Conservation (phyloP, 2,888 invertebrate species). For the Orchesellides sinensis region DNA sequence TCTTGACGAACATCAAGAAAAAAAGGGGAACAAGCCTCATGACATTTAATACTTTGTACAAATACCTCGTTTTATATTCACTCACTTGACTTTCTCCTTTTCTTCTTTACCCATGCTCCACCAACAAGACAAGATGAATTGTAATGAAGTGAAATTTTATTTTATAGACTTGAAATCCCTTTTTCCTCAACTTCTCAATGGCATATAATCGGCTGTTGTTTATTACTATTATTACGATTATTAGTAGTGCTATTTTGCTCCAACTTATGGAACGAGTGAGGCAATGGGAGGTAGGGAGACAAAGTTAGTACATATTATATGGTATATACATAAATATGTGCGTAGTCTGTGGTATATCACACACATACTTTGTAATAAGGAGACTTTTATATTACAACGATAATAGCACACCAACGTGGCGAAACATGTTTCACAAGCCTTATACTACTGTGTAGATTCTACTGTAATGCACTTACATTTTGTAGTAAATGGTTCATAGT, state of each 20-base stretch:
- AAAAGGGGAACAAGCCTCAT: too few species aligned
- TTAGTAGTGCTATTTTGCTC: constrained; percentile 2
- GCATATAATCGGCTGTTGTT: constrained; percentile 44
- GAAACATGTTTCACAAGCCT: constrained; percentile 12
- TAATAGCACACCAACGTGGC: constrained; percentile 8
- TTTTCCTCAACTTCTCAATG: constrained; percentile 7
- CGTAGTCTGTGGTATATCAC: too few species aligned
- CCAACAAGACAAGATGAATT: constrained; percentile 27
- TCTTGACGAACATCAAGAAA: too few species aligned
- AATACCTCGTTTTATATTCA: not conserved
- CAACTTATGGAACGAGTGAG: not conserved
- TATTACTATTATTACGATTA: constrained; percentile 53
- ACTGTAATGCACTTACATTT: not conserved
- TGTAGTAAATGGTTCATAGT: not conserved
- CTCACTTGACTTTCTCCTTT: not conserved
- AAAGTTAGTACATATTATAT: too few species aligned
- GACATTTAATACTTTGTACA: not conserved
- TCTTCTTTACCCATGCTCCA: not conserved
- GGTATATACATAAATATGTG: too few species aligned
- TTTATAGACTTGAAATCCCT: constrained; percentile 24
- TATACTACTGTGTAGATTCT: not conserved
- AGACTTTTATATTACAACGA: constrained; percentile 3
- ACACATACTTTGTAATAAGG: too few species aligned
- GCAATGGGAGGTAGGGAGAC: not conserved
- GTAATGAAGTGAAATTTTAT: constrained; percentile 47